Percentiles rank a stretch among this genome's conserved stretches.
Conservation (phyloP, 2,888 invertebrate genomes). For the Polymixis lichenea region DNA sequence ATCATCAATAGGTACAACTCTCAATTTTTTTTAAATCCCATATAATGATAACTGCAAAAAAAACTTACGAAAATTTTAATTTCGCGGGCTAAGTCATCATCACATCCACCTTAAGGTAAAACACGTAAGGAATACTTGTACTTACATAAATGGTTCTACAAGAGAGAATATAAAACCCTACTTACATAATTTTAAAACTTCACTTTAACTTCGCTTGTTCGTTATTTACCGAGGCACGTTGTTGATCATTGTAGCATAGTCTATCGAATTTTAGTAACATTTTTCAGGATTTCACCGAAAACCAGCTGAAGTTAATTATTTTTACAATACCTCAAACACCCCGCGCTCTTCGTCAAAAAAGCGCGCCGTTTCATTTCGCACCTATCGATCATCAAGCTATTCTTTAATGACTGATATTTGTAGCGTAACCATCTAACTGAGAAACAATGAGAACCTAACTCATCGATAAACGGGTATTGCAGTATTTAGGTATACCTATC, state of each 20-base stretch:
- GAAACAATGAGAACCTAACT: conserved; percentile 16
- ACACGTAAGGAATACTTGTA: conserved; percentile 5
- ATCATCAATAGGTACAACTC: too few relatives aligned
- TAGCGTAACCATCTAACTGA: conserved; percentile 1
- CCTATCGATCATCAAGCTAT: conserved; percentile 9
- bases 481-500: conserved; percentile 11
- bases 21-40: too few relatives aligned
- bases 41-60: too few relatives aligned
- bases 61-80: too few relatives aligned
- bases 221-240: conserved; percentile 24
- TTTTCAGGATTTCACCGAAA: conserved; percentile 12
- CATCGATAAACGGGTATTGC: conserved; percentile 2
- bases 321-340: conserved; percentile 17
- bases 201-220: conserved; percentile 1
- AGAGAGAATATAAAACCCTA: background rate
- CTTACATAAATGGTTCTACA: background rate
- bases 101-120: background rate
- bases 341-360: conserved; percentile 9
- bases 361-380: conserved; percentile 22
- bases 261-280: conserved; percentile 18
- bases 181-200: conserved; percentile 21
- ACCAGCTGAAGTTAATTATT: conserved; percentile 35
- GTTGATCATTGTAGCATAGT: conserved; percentile 9
- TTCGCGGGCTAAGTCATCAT: too few relatives aligned
- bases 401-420: conserved; percentile 33